Evolutionary conservation across 2,113 vertebrate species (phyloP).

Genomic region (Irena cyanogastra): DNA sequence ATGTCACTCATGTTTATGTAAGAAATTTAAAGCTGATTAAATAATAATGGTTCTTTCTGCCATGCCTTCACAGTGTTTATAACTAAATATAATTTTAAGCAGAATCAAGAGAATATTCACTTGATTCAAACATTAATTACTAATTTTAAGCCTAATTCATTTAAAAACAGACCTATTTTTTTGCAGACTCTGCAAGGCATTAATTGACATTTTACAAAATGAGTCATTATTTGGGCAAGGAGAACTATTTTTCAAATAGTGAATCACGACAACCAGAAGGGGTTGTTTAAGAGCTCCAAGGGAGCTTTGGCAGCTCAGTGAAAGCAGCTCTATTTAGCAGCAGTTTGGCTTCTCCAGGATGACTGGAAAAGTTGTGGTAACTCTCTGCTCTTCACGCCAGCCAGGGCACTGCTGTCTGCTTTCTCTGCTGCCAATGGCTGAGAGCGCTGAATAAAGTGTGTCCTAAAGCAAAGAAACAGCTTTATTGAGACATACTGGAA

Average conservation of each 20-base stretch:
- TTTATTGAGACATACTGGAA: background rate
- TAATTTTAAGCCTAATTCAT: conserved; percentile 31
- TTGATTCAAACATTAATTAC: conserved; percentile 42
- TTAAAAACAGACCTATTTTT: background rate
- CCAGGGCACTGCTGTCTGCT: background rate
- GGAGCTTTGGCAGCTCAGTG: background rate
- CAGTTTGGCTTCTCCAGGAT: background rate
- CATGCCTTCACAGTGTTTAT: conserved; percentile 19
- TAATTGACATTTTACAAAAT: conserved; percentile 20
- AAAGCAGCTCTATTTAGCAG: background rate
- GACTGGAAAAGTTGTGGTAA: background rate
- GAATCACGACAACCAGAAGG: background rate
- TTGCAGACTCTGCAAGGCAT: background rate
- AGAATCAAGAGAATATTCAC: conserved; percentile 49
- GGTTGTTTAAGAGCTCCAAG: background rate
- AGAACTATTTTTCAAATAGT: background rate
- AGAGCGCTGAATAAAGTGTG: background rate
- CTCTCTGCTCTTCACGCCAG: background rate
- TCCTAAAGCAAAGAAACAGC: background rate
- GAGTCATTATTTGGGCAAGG: background rate
- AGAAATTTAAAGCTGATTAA: conserved; percentile 59
- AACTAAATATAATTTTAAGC: conserved; percentile 51
- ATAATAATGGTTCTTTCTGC: conserved; percentile 36
- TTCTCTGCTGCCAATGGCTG: background rate
- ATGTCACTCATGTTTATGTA: conserved; percentile 4